Evolutionary conservation across 2,113 vertebrate genomes (phyloP).

Genomic region (Carettochelys insculpta): DNA sequence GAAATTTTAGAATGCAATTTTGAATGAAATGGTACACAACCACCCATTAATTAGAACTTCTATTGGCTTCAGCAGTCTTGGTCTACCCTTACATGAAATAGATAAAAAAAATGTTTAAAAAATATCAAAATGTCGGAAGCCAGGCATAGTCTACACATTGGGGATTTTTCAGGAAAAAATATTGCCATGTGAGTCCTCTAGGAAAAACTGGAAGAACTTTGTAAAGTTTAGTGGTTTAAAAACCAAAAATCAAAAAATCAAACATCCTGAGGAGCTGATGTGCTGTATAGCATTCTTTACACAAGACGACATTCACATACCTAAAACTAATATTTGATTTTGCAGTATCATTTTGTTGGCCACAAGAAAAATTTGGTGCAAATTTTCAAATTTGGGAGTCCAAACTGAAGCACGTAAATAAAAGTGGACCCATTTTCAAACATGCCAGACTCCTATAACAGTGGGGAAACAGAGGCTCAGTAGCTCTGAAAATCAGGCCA

Average conservation of each 20-base stretch:
- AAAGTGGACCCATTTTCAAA: background rate
- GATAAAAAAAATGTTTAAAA: background rate
- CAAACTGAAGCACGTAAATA: background rate
- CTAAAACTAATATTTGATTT: background rate
- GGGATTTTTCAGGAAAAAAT: background rate
- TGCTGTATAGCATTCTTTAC: background rate
- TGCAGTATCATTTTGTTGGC: background rate
- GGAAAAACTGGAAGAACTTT: background rate
- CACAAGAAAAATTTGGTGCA: background rate
- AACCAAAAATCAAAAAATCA: background rate
- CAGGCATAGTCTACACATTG: background rate
- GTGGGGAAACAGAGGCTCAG: background rate
- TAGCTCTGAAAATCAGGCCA: background rate
- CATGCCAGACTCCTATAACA: background rate
- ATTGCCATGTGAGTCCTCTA: background rate
- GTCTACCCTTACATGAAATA: background rate
- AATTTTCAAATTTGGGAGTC: background rate
- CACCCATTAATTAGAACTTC: background rate
- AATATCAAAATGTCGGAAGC: background rate
- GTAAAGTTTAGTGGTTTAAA: conserved; percentile 1
- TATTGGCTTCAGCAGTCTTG: conserved; percentile 16
- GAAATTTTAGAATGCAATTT: conserved; percentile 14
- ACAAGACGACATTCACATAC: background rate
- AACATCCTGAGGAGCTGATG: background rate
- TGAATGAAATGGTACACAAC: conserved; percentile 19